A percentile compares a stretch with the other conserved stretches of the same genome.
phyloP scores from a whole-genome alignment of 2,113 vertebrate genomes.

The Pelodiscus sinensis region DNA sequence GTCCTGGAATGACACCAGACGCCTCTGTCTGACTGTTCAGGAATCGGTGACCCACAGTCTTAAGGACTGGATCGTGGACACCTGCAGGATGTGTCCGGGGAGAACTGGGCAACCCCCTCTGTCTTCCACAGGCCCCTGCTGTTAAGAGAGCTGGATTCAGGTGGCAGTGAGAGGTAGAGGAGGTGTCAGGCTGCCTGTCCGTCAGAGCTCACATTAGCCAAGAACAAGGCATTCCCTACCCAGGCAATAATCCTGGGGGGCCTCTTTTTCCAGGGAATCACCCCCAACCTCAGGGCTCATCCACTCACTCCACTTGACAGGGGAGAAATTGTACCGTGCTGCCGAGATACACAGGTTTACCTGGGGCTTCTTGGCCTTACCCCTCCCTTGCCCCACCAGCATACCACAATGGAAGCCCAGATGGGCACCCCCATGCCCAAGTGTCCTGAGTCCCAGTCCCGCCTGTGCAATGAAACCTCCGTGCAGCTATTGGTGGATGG shows the following conservation, averaged over 20 bases:
- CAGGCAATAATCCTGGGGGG: not conserved
- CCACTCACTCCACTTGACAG: not conserved
- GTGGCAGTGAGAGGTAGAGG: not conserved
- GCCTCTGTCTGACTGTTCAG: not conserved
- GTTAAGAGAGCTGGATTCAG: fast-evolving
- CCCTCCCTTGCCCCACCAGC: not conserved
- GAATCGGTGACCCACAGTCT: not conserved
- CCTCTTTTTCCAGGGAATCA: not conserved
- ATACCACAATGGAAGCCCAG: not conserved
- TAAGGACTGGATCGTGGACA: not conserved
- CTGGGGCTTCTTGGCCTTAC: too few species aligned
- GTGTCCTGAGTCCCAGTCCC: not conserved
- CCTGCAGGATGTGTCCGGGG: not conserved
- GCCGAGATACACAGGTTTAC: not conserved
- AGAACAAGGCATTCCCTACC: not conserved
- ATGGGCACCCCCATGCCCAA: not conserved
- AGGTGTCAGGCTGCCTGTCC: not conserved
- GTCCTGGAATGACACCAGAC: constrained; percentile 47
- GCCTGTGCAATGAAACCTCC: not conserved
- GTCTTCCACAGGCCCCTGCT: fast-evolving
- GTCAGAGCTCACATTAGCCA: not conserved
- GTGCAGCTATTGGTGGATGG: not conserved
- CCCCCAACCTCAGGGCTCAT: not conserved
- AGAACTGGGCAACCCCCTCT: not conserved
- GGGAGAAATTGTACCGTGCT: not conserved